phyloP scores from a whole-genome alignment of 2,113 vertebrate species.

The Ploceus nigricollis region DNA sequence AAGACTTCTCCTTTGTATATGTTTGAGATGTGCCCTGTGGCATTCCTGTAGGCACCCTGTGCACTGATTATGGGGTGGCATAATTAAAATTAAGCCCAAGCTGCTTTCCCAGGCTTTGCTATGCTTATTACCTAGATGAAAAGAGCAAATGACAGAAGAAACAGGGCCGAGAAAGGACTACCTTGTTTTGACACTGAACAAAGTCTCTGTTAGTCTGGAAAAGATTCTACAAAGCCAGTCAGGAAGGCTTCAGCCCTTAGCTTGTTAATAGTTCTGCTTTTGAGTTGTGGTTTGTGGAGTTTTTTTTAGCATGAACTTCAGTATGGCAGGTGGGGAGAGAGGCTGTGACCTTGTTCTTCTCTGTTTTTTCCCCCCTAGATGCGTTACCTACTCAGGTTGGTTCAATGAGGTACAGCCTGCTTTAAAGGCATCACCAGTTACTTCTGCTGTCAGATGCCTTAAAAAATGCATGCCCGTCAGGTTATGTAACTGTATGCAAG shows the following conservation, averaged over 20 bases:
- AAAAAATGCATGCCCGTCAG: background rate
- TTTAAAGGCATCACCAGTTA: background rate
- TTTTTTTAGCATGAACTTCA: background rate
- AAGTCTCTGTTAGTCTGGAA: background rate
- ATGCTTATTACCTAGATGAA: background rate
- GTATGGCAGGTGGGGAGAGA: background rate
- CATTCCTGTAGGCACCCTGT: background rate
- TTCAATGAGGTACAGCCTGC: background rate
- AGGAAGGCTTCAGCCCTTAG: background rate
- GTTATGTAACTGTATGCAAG: background rate
- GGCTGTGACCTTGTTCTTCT: background rate
- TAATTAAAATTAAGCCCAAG: background rate
- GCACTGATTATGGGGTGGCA: accelerated
- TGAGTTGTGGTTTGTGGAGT: background rate
- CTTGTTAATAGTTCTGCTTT: background rate
- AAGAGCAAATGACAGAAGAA: background rate
- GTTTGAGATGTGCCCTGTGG: background rate
- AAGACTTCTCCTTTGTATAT: background rate
- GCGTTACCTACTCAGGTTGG: background rate
- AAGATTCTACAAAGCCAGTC: background rate
- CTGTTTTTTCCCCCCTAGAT: background rate
- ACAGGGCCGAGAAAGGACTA: background rate
- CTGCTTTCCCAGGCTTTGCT: background rate
- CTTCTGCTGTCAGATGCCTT: background rate
- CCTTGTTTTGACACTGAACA: background rate